A percentile compares a stretch with the other conserved stretches of the same genome.
These are phyloP conservation scores for Heliconius hermathena DNA, from an alignment of 1,140 invertebrate genomes.

Conservation along the genomic window DNA sequence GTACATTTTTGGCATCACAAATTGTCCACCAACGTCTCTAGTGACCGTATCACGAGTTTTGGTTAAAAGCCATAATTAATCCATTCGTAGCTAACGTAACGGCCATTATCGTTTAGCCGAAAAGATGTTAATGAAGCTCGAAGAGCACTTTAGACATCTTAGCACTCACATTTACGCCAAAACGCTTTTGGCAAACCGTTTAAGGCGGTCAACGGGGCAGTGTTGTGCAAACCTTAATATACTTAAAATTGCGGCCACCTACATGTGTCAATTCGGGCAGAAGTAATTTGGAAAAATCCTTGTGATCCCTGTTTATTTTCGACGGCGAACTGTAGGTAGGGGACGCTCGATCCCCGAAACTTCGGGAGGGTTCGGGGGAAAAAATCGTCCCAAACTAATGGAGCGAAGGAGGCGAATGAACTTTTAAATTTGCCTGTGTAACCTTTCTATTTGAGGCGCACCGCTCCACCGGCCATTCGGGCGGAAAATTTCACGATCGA, in stretches of 20 bases:
- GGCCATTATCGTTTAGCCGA: constrained; percentile 27
- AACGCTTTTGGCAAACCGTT: constrained; percentile 40
- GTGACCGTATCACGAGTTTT: not conserved
- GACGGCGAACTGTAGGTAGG: constrained; percentile 40
- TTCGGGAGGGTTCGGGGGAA: constrained; percentile 52
- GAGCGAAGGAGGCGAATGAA: constrained; percentile 57
- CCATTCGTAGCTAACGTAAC: constrained; percentile 17
- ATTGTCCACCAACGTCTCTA: not conserved
- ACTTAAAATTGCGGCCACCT: constrained; percentile 38
- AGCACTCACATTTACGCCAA: constrained; percentile 38
- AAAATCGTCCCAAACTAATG: constrained; percentile 58
- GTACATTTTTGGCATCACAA: not conserved
- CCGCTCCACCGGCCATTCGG: constrained; percentile 23
- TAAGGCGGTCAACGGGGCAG: constrained; percentile 40
- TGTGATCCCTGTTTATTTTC: constrained; percentile 53
- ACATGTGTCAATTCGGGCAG: constrained; percentile 33
- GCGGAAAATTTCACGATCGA: constrained; percentile 44
- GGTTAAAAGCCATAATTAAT: constrained; percentile 20
- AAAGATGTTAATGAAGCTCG: constrained; percentile 35
- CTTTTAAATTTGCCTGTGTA: constrained; percentile 57
- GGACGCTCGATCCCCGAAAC: constrained; percentile 41
- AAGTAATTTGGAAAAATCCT: constrained; percentile 46
- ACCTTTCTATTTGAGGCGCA: constrained; percentile 39
- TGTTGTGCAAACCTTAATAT: constrained; percentile 46
- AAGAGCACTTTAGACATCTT: constrained; percentile 31